Evolutionary conservation across 2,888 invertebrate genomes (phyloP).

Genomic region (Nemapogon koenigi): DNA sequence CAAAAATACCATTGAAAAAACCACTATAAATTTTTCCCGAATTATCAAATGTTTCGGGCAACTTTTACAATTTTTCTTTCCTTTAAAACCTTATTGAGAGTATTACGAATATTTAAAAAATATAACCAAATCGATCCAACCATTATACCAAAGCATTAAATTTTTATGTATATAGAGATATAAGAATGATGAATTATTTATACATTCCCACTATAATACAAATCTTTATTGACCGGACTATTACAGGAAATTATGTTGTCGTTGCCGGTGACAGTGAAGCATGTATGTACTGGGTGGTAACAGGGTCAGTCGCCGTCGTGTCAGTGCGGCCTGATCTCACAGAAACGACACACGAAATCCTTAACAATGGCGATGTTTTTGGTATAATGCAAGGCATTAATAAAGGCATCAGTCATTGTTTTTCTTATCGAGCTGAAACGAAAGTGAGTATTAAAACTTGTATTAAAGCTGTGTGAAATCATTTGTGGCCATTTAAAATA

Average conservation of each 20-base stretch:
- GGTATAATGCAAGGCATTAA: conserved; percentile 59
- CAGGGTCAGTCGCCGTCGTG: conserved; percentile 52
- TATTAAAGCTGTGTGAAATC: conserved; percentile 7
- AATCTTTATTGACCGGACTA: no score
- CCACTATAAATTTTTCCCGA: no score
- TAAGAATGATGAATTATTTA: no score
- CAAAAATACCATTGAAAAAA: no score
- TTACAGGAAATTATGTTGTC: conserved; percentile 56
- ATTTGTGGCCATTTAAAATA: conserved; percentile 7
- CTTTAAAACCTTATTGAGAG: no score
- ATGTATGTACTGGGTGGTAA: conserved; percentile 60
- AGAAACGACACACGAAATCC: conserved; percentile 49
- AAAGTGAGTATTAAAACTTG: conserved; percentile 30
- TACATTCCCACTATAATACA: no score
- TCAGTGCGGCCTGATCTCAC: conserved; percentile 46
- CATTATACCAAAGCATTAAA: no score
- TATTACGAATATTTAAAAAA: no score
- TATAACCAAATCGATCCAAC: no score
- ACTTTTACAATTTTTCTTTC: no score
- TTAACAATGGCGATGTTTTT: conserved; percentile 52
- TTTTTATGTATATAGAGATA: no score
- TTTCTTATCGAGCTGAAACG: conserved; percentile 58
- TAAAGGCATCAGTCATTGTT: conserved; percentile 49
- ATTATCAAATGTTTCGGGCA: no score
- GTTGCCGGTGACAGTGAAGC: conserved; percentile 60